These are phyloP conservation scores for Tolypeutes matacus DNA, from an alignment of 2,797 vertebrate genomes.

Conservation along the genomic window DNA sequence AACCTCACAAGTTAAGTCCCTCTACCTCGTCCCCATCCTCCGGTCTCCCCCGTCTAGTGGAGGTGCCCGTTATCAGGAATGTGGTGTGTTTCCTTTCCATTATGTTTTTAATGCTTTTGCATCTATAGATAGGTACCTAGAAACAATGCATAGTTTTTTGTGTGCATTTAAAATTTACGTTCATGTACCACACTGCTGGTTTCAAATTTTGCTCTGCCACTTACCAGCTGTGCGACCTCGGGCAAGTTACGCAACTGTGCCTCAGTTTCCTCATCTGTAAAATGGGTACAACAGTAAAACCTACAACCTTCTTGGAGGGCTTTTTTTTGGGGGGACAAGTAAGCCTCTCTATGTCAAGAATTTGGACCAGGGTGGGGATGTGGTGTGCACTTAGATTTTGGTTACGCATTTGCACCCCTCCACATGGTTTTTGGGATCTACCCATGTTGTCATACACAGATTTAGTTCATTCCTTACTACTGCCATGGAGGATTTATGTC, in stretches of 20 bases:
- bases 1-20: background rate
- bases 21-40: background rate
- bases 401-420: background rate
- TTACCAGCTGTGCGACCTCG: background rate
- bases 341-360: background rate
- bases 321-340: background rate
- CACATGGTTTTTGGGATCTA: background rate
- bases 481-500: background rate
- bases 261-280: constrained; percentile 28
- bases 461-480: background rate
- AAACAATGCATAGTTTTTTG: background rate
- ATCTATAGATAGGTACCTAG: background rate
- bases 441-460: background rate
- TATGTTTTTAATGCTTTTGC: background rate
- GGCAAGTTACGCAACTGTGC: background rate
- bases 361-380: background rate
- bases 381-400: accelerated
- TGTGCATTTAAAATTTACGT: background rate
- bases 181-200: background rate
- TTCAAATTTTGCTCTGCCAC: background rate
- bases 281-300: background rate
- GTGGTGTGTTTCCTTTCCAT: background rate
- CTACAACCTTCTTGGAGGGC: background rate
- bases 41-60: background rate
- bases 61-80: background rate